Conservation (phyloP, 2,888 invertebrate species). For the Sialis lutaria region DNA sequence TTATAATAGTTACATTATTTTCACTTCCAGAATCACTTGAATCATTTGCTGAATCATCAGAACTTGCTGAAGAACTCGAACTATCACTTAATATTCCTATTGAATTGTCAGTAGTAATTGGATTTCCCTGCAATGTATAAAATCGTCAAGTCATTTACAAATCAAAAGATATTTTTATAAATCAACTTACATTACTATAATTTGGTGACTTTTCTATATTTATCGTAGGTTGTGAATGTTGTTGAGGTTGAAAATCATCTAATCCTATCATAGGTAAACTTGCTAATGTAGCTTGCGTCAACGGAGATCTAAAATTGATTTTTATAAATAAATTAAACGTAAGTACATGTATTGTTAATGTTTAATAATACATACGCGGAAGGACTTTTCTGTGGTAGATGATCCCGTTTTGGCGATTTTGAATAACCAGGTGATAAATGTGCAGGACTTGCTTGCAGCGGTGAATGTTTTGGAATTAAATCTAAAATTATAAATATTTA, state of each 20-base stretch:
- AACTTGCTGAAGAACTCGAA: conserved; percentile 21
- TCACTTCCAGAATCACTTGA: conserved; percentile 11
- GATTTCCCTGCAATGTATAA: neutral
- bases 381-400: conserved; percentile 21
- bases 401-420: conserved; percentile 23
- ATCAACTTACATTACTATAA: conserved; percentile 11
- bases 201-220: neutral
- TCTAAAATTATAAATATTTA: conserved; percentile 17
- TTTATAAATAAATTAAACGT: neutral
- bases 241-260: conserved; percentile 32
- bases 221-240: neutral
- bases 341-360: neutral
- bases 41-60: conserved; percentile 20
- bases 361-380: conserved; percentile 11
- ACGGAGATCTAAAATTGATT: conserved; percentile 34
- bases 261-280: conserved; percentile 44
- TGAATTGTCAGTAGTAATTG: conserved; percentile 5
- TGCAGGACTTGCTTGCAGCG: conserved; percentile 37
- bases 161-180: neutral
- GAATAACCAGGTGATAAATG: conserved; percentile 21
- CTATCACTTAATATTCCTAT: conserved; percentile 23
- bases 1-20: neutral
- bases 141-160: too few species aligned
- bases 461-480: conserved; percentile 36
- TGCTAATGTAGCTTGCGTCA: conserved; percentile 49